Base-by-base conservation (phyloP, 1,140 invertebrate genomes). In the Drosophila tani region DNA sequence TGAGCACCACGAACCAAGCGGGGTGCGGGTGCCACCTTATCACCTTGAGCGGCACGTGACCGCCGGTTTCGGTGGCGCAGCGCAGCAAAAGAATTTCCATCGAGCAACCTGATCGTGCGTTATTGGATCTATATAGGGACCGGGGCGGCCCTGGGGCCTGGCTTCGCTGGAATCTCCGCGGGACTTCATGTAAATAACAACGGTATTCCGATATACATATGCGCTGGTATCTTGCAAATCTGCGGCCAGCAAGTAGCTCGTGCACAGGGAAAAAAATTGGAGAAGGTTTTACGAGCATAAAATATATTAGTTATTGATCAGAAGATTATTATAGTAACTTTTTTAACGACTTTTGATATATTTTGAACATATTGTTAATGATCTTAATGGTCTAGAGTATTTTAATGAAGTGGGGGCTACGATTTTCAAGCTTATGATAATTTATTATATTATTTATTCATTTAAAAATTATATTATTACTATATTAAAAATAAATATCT, bases 21-120 rank as follows among this genome's bases (percentile, higher is more conserved):
- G 50, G 12, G 17, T n/a, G 32, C 29, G 59, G 38, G 66, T 14
- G 35, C 41, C 75, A 77, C 63, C 75, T 71, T 79, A 79, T 79
- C 77, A 80, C 77, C 77, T 80, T 80, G 77, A 49, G 55, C 60
- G 68, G 77, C 77, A 80, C 77, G 77, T 80, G 77, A 80, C 62
- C 43, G 21, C n/a, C 27, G 27, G 21, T 32, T 40, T 47, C 17
- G 32, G 43, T 35, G 27, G 57, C 17, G 21, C 29, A 8, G 32
- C 7, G 50, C 24, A 17, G 24, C 45, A 5, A 59, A 73, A 59
- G 67, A 73, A 73, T 73, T 73, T 60, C 38, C 66, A 41, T 51
- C 67, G 53, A 73, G 67, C 69, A 71, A 73, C 69, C 69, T 73
- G 69, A 73, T 73, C 69, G 69, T 24, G 19, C 14, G 69, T 38